Base-by-base conservation (phyloP, 2,113 vertebrate genomes). In the Mirza zaza region DNA sequence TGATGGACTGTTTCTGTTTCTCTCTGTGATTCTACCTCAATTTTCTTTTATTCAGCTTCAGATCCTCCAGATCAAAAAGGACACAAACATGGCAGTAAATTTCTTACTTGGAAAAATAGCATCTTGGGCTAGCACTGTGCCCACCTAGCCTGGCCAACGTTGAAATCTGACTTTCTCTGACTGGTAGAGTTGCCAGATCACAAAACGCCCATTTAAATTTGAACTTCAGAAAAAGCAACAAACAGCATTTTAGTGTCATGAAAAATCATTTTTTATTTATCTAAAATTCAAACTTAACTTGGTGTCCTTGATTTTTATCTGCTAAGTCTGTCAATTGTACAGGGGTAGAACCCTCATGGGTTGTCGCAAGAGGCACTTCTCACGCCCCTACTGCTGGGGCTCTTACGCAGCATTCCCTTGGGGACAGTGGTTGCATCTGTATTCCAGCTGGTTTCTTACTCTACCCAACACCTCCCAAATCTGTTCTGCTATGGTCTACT, bases 241-340 rank as follows among this genome's bases (percentile, higher is more conserved):
- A 39, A 42, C 18, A 80, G 5, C 5, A 50, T n/a, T 68, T 50
- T 70, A 1, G 50, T 59, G 39, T 27, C 48, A 59, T 55, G 68
- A 45, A 20, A 45, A 39, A 32, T 57, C 25, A 42, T 39, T 52
- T 23, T n/a, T 39, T 75, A 63, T 45, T 90, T 82, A 75, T 55
- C 32, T 59, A 67, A 87, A 93, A 82, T 68, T 91, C 77, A 93
- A 11, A 71, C 63, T 76, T 79, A 50, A 82, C 42, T n/a, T 29
- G 2, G 7, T 20, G 59, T 36, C 8, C 32, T 36, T 68, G 10
- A 27, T 36, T 34, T 80, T 79, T 29, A 9, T 86, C 77, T 67
- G 3, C 21, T 61, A 39, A 52, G 42, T 48, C 50, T 76, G 9
- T 6, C 63, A 20, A 20, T 17, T 5, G 63, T 15, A 13, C 5